Evolutionary conservation across 1,140 invertebrate genomes (phyloP), one percentile per base, ranked within the genome.

Genomic region (Mizuhopecten yessoensis): DNA sequence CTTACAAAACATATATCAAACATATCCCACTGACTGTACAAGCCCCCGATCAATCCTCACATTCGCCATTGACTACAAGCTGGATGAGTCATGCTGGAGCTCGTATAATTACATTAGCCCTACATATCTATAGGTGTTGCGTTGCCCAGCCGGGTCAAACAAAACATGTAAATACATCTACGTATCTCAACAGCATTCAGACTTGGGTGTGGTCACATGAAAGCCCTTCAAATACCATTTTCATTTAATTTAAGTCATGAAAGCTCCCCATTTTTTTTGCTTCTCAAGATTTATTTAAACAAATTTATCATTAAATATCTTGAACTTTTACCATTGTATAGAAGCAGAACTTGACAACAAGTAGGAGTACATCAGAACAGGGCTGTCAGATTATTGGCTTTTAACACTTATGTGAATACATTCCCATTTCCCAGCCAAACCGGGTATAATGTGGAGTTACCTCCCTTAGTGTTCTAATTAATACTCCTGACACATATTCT

Each of bases 111-210:
- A 75, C 57, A 75, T 75, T 75, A 75, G 57, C 57, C n/a, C 57
- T 75, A 75, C 57, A 75, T 75, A 75, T 75, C 57, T 75, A 75
- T 75, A 75, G 57, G 57, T 75, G 57, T 75, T 75, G 57, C 57
- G 57, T 75, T 75, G 57, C 57, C 57, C 57, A 75, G 57, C n/a
- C 57, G n/a, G 57, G 57, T 75, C 57, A 75, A n/a, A 75, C 57
- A 17, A 29, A 75, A 75, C 57, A 75, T 75, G 57, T n/a, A 75
- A 75, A 75, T 75, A 75, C n/a, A 75, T 75, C 57, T 75, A 75
- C 23, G 57, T 75, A 29, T 17, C 57, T 75, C 57, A 29, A 75
- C 57, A 75, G 1, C 57, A 75, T 75, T 75, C 57, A 29, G 9
- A n/a, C n/a, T 75, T 29, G 57, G 57, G 57, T 75, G 57, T 75